Evolutionary conservation across 2,113 vertebrate species (phyloP).

Genomic region (Gnathonemus echidnorhynchus): DNA sequence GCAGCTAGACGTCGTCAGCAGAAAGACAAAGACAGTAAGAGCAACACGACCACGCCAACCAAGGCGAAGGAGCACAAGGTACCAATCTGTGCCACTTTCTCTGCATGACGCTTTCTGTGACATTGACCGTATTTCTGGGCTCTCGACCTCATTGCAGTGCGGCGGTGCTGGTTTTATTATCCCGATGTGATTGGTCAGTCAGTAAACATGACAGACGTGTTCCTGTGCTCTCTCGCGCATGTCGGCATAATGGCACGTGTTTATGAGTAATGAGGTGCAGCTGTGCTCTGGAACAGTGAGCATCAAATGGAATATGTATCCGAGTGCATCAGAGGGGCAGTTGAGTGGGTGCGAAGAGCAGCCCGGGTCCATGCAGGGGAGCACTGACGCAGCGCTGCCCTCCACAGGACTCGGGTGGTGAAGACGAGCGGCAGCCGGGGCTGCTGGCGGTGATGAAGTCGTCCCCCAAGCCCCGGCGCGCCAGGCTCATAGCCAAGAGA

Average conservation of each 20-base stretch:
- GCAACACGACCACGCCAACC: constrained; percentile 87
- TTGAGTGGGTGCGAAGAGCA: background rate
- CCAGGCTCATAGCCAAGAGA: constrained; percentile 78
- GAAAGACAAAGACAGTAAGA: constrained; percentile 84
- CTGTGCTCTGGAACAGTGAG: background rate
- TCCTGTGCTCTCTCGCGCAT: background rate
- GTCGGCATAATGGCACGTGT: background rate
- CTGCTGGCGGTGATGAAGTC: constrained; percentile 67
- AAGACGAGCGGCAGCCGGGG: constrained; percentile 71
- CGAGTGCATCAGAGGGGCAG: background rate
- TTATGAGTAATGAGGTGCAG: background rate
- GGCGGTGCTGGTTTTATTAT: background rate
- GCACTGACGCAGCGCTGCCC: background rate
- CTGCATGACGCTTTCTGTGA: too few relatives aligned
- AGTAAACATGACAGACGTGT: background rate
- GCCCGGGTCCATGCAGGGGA: background rate
- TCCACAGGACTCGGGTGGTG: constrained; percentile 78
- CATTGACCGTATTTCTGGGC: too few relatives aligned
- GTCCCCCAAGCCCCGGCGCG: constrained; percentile 77
- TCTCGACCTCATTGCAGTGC: background rate
- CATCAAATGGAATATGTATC: background rate
- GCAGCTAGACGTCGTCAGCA: constrained; percentile 85
- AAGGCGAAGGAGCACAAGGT: constrained; percentile 85
- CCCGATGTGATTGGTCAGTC: background rate
- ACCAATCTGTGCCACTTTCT: background rate